phyloP scores from a whole-genome alignment of 2,797 vertebrate species.

The Neoniphon sammara region DNA sequence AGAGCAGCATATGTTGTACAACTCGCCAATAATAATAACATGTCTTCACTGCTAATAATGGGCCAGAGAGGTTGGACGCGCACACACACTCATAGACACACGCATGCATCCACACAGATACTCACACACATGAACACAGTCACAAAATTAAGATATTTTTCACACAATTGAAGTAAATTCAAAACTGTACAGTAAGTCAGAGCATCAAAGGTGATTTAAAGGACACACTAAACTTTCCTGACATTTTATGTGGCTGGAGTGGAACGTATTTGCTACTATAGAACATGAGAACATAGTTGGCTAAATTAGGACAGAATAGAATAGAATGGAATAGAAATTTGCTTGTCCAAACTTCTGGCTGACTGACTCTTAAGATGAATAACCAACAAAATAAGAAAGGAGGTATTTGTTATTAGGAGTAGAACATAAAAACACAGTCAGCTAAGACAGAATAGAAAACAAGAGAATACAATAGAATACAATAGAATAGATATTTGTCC shows the following conservation, averaged over 20 bases:
- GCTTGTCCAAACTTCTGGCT: constrained; percentile 12
- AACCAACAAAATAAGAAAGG: too few relatives aligned
- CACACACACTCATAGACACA: constrained; percentile 41
- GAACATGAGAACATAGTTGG: constrained; percentile 16
- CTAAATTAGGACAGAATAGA: constrained; percentile 31
- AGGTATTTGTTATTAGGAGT: too few relatives aligned
- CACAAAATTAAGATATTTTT: constrained; percentile 45
- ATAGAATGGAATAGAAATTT: constrained; percentile 18
- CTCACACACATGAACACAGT: constrained; percentile 21
- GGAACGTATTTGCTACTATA: constrained; percentile 1
- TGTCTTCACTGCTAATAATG: constrained; percentile 82
- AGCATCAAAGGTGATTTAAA: constrained; percentile 26
- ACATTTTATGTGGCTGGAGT: too few relatives aligned
- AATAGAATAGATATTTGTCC: too few relatives aligned
- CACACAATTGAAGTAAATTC: constrained; percentile 14
- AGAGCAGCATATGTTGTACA: constrained; percentile 82
- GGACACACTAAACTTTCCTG: constrained; percentile 12
- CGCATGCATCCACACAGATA: constrained; percentile 21
- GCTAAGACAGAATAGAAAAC: too few relatives aligned
- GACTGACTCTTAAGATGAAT: too few relatives aligned
- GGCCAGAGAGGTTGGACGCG: constrained; percentile 66
- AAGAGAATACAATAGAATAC: too few relatives aligned
- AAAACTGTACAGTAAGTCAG: constrained; percentile 25
- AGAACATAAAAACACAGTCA: too few relatives aligned
- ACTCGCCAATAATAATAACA: constrained; percentile 82